Base-by-base conservation (phyloP, 2,113 vertebrate species). In the Pelecanoides urinatrix region DNA sequence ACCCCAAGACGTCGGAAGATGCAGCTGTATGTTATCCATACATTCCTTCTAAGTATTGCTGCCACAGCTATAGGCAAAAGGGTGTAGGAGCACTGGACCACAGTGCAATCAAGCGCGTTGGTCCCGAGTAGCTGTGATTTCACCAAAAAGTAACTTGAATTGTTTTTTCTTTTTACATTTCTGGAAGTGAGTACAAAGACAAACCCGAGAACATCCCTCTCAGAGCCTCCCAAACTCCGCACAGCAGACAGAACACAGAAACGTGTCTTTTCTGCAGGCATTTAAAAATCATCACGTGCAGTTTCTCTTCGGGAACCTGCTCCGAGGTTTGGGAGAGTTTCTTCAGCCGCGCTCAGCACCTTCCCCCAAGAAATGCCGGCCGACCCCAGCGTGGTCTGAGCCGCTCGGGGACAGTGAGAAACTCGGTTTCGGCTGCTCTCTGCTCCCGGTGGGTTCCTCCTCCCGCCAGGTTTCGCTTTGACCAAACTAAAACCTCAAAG, bases 401-500 rank as follows among this genome's bases (percentile, higher is more conserved):
- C 42, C 6, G 5, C 89, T 66, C 1, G 0, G 25, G 63, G 55
- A 45, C 2, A 11, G 34, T 8, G 56, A 91, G 76, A 68, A 93
- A n/a, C 34, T 75, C 17, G 0, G 20, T 40, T 86, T 77, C 7
- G 2, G 92, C 84, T 49, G 47, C 72, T 27, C 14, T 65, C 74
- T 49, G 84, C 55, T 29, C 77, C 0, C 3, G 12, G 62, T 70
- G 94, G 93, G 89, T 52, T 96, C 91, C 49, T 88, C 77, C 84
- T 78, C 84, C 67, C 23, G 8, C 17, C 5, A 2, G 67, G 59
- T 95, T 97, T 95, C 94, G 74, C 73, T 97, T 32, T 90, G 93
- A 95, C 90, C 95, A 76, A 90, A 65, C 71, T 15, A 58, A 95
- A 96, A 96, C 95, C 97, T 71, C 96, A 96, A 96, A 97, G 63